phyloP scores from a whole-genome alignment of 2,113 vertebrate species.

The Upupa epops region DNA sequence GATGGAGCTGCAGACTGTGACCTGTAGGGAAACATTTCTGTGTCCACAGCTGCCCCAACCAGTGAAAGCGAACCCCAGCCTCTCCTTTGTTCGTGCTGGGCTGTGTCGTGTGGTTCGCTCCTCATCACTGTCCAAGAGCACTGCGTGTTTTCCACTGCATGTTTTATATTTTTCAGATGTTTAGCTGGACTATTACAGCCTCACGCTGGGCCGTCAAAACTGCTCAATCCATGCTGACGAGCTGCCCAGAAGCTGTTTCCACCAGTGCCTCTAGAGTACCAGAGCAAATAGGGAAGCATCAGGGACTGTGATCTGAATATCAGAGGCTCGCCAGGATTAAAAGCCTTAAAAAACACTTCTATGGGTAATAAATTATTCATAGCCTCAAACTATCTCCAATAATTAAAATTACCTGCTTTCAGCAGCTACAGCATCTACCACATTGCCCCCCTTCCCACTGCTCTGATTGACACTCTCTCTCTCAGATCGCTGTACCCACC shows the following conservation, averaged over 20 bases:
- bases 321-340: slow-evolving; percentile 55
- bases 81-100: background rate
- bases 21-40: background rate
- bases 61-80: background rate
- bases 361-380: slow-evolving; percentile 76
- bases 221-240: slow-evolving; percentile 53
- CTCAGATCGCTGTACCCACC: slow-evolving; percentile 53
- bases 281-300: slow-evolving; percentile 54
- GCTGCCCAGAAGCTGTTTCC: slow-evolving; percentile 25
- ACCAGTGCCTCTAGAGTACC: slow-evolving; percentile 18
- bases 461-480: slow-evolving; percentile 64
- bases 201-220: slow-evolving; percentile 55
- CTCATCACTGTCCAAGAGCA: slow-evolving; percentile 32
- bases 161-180: slow-evolving; percentile 48
- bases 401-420: slow-evolving; percentile 78
- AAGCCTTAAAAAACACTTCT: slow-evolving; percentile 44
- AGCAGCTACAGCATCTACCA: slow-evolving; percentile 71
- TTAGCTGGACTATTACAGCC: slow-evolving; percentile 39
- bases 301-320: slow-evolving; percentile 61
- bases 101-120: background rate
- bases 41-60: background rate
- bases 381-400: slow-evolving; percentile 69
- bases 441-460: slow-evolving; percentile 34
- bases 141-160: slow-evolving; percentile 32
- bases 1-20: too few relatives aligned